phyloP scores from a whole-genome alignment of 1,140 invertebrate species.

The Ips nitidus region DNA sequence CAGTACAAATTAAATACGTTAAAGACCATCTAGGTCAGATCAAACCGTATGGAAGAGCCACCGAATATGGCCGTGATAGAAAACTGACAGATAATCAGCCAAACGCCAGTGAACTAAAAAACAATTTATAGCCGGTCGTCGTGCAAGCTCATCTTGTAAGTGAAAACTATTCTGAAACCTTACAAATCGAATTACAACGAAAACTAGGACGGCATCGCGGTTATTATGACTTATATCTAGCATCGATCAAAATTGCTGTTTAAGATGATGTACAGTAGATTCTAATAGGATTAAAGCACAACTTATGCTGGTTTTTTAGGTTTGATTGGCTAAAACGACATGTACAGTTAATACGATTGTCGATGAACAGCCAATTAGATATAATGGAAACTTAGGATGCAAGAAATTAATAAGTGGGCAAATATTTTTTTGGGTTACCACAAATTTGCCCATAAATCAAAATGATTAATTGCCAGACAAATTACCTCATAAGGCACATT shows the following conservation, averaged over 20 bases:
- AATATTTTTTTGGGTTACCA: neutral
- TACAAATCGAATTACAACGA: slow-evolving; percentile 5
- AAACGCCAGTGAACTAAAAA: neutral
- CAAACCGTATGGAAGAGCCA: too few relatives aligned
- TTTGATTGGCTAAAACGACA: neutral
- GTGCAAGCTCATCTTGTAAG: neutral
- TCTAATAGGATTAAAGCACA: slow-evolving; percentile 7
- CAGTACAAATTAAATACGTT: too few relatives aligned
- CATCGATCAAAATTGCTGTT: slow-evolving; percentile 2
- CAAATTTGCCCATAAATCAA: slow-evolving; percentile 20
- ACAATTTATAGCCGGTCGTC: neutral
- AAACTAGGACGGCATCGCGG: slow-evolving; percentile 2
- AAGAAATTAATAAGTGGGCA: too few relatives aligned
- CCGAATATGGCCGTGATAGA: neutral
- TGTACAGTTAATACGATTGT: neutral
- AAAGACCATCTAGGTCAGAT: too few relatives aligned
- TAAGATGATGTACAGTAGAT: slow-evolving; percentile 4
- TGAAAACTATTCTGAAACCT: slow-evolving; percentile 1
- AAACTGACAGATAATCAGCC: neutral
- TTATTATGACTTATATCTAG: slow-evolving; percentile 2
- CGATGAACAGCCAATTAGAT: neutral
- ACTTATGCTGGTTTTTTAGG: neutral
- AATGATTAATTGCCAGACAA: slow-evolving; percentile 24
- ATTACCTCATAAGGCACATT: slow-evolving; percentile 31
- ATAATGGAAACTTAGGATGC: neutral